Conservation (phyloP, 2,113 vertebrate genomes). For the Herpetotheres cachinnans region DNA sequence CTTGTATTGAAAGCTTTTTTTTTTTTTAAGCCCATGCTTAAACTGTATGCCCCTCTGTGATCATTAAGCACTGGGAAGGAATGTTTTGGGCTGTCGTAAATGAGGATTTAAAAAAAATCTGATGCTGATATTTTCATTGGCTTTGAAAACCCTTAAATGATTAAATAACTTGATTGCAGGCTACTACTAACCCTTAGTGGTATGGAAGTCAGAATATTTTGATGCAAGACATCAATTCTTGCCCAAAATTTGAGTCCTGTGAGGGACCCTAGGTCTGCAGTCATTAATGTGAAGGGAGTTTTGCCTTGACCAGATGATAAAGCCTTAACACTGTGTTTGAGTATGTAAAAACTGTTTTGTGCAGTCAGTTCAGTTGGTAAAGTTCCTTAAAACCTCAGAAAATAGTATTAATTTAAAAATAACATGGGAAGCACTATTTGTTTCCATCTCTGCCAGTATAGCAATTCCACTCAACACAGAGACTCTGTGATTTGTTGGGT, state of each 20-base stretch:
- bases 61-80: background rate
- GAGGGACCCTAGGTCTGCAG: background rate
- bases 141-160: background rate
- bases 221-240: background rate
- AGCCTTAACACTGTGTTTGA: background rate
- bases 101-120: background rate
- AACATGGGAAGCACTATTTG: background rate
- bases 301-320: background rate
- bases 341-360: background rate
- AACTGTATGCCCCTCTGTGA: background rate
- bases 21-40: background rate
- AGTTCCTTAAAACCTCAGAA: background rate
- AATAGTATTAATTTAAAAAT: background rate
- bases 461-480: background rate
- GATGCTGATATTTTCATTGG: background rate
- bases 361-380: background rate
- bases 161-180: background rate
- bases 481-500: background rate
- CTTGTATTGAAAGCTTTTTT: background rate
- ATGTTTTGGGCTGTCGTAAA: background rate
- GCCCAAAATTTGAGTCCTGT: background rate
- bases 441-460: background rate
- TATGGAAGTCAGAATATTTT: background rate
- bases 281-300: background rate
- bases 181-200: background rate